phyloP scores from a whole-genome alignment of 2,113 vertebrate genomes.

The Leptobrachium ailaonicum region DNA sequence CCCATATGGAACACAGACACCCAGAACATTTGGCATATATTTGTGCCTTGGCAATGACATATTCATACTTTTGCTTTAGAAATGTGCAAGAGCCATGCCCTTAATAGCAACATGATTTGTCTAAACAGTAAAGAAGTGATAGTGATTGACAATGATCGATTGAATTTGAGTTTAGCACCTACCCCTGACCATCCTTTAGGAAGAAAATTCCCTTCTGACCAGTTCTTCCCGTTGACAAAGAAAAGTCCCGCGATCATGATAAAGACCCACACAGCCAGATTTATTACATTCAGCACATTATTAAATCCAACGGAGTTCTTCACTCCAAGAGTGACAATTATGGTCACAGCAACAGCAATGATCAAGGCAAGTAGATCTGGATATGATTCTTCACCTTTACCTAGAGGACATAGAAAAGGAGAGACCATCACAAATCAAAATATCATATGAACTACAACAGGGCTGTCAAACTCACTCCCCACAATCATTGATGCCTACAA shows the following conservation, averaged over 20 bases:
- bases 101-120: too few species aligned
- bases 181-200: slow-evolving; percentile 97
- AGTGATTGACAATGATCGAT: too few species aligned
- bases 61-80: too few species aligned
- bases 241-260: slow-evolving; percentile 90
- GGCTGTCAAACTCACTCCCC: too few species aligned
- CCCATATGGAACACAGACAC: too few species aligned
- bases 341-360: slow-evolving; percentile 86
- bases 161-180: slow-evolving; percentile 57
- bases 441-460: too few species aligned
- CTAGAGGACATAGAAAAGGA: slow-evolving; percentile 58
- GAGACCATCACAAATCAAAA: too few species aligned
- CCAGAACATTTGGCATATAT: too few species aligned
- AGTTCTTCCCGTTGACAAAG: slow-evolving; percentile 84
- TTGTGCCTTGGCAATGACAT: too few species aligned
- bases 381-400: slow-evolving; percentile 93
- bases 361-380: slow-evolving; percentile 89
- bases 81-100: too few species aligned
- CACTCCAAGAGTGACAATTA: slow-evolving; percentile 84
- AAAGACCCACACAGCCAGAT: slow-evolving; percentile 91
- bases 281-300: slow-evolving; percentile 89
- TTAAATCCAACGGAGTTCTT: slow-evolving; percentile 94
- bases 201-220: slow-evolving; percentile 86
- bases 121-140: too few species aligned
- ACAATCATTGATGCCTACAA: too few species aligned